Percentiles rank a stretch among this genome's conserved stretches.
phyloP scores from a whole-genome alignment of 2,888 invertebrate genomes.

The Thelaira solivaga region DNA sequence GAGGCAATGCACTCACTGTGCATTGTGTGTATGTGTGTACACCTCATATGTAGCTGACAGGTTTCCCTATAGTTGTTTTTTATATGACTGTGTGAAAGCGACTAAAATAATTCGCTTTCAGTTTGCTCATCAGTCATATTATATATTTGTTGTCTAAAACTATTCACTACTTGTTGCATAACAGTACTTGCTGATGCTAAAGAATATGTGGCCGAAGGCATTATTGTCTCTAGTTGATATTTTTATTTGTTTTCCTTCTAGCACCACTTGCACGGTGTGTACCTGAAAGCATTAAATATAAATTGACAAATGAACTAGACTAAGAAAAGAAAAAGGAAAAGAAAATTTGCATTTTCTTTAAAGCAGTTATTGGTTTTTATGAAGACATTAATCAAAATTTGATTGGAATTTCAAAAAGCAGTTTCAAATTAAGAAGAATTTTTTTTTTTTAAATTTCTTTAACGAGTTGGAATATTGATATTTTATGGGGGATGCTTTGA shows the following conservation, averaged over 20 bases:
- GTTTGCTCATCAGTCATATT: conserved; percentile 48
- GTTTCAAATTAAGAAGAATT: background rate
- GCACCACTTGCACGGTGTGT: background rate
- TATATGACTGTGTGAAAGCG: background rate
- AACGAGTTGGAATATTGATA: too few relatives aligned
- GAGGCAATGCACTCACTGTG: too few relatives aligned
- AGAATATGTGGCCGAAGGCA: conserved; percentile 31
- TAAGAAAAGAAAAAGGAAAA: conserved; percentile 27
- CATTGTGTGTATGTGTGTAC: background rate
- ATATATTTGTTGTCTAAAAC: background rate
- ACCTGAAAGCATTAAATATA: conserved; percentile 10
- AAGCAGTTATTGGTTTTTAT: conserved; percentile 20
- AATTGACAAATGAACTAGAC: conserved; percentile 50
- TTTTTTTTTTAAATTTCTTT: too few relatives aligned
- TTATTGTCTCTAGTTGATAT: conserved; percentile 28
- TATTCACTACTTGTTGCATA: conserved; percentile 3
- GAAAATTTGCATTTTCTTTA: conserved; percentile 33
- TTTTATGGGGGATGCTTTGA: too few relatives aligned
- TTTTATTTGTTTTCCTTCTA: conserved; percentile 1
- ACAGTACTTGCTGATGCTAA: conserved; percentile 54
- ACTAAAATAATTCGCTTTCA: conserved; percentile 47
- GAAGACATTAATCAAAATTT: conserved; percentile 49
- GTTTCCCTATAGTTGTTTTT: background rate
- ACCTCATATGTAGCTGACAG: conserved; percentile 32
- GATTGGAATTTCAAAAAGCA: conserved; percentile 4